A percentile compares a stretch with the other conserved stretches of the same genome.
These are phyloP conservation scores for Cherax quadricarinatus DNA, from an alignment of 1,140 invertebrate genomes.

Conservation along the genomic window DNA sequence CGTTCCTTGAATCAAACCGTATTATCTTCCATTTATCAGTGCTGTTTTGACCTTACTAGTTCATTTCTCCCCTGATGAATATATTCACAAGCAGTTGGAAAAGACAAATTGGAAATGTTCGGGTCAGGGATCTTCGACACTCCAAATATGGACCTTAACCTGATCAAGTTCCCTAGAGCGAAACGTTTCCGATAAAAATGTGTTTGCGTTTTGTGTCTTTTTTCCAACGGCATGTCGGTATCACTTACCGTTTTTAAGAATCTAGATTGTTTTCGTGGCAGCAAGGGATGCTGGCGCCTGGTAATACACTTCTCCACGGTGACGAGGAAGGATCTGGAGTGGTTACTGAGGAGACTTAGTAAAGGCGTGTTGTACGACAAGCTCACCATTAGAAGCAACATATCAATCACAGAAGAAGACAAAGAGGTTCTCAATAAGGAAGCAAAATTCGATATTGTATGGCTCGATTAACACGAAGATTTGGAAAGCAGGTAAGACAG, in stretches of 20 bases:
- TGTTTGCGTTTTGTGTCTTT: background rate
- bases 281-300: background rate
- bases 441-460: background rate
- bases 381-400: background rate
- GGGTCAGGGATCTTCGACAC: too few relatives aligned
- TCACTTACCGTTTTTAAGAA: background rate
- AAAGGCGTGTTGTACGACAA: background rate
- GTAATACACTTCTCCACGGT: background rate
- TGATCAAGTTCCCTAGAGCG: background rate
- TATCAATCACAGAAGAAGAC: background rate
- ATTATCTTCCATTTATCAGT: too few relatives aligned
- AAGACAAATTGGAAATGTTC: too few relatives aligned
- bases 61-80: too few relatives aligned
- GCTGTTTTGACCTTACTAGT: too few relatives aligned
- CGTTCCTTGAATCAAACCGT: too few relatives aligned
- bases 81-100: too few relatives aligned
- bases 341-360: background rate
- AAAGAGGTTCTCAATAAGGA: background rate
- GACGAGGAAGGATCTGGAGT: background rate
- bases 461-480: background rate
- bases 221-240: background rate
- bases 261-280: background rate
- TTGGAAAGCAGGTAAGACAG: background rate
- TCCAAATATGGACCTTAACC: background rate
- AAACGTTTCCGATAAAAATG: background rate